Conservation (phyloP, 2,888 invertebrate genomes). For the Leptinotarsa rubiginosa region DNA sequence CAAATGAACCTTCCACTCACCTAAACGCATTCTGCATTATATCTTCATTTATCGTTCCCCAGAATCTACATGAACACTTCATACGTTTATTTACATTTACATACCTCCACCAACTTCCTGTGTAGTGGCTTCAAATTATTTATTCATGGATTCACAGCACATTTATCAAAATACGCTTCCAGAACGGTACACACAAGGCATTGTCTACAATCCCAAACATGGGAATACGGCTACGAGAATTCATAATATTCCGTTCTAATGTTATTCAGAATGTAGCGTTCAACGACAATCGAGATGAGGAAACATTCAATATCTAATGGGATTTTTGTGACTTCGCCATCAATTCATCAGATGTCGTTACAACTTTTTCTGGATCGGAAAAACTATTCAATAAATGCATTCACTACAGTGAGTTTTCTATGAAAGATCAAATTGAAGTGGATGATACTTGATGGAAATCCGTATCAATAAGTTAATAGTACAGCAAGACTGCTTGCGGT, state of each 20-base stretch:
- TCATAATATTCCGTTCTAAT: constrained; percentile 9
- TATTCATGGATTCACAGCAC: constrained; percentile 44
- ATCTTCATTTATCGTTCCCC: constrained; percentile 36
- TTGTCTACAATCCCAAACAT: constrained; percentile 13
- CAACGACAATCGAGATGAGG: neutral
- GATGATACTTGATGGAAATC: too few relatives aligned
- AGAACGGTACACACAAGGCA: constrained; percentile 10
- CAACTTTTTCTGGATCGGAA: too few relatives aligned
- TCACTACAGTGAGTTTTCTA: too few relatives aligned
- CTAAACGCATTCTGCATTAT: constrained; percentile 24
- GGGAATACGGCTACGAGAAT: neutral
- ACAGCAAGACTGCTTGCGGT: too few relatives aligned
- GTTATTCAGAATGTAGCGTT: neutral
- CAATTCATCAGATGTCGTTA: too few relatives aligned
- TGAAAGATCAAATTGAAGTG: too few relatives aligned
- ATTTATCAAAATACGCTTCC: constrained; percentile 37
- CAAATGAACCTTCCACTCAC: constrained; percentile 15
- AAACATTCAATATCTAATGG: neutral
- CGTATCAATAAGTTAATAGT: too few relatives aligned
- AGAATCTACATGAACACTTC: constrained; percentile 33
- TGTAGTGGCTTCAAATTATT: constrained; percentile 48
- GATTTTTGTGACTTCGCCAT: too few relatives aligned
- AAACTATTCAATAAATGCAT: too few relatives aligned
- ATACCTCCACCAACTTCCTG: constrained; percentile 41
- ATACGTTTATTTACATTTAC: constrained; percentile 40